Conservation (phyloP, 2,888 invertebrate species). For the Macrophya annulata region DNA sequence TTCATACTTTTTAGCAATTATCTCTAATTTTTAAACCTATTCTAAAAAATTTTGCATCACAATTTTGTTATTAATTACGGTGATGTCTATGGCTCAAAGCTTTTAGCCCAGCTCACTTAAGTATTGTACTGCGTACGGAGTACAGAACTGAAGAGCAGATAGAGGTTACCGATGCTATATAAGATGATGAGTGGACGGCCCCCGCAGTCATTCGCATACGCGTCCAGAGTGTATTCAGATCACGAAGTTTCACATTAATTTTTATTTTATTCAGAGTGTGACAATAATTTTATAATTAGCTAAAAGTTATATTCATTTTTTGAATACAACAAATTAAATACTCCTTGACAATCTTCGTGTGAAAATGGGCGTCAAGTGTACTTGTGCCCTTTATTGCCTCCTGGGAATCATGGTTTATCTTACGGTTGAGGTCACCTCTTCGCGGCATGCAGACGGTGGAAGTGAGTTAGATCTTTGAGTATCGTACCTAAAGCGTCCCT, state of each 20-base stretch:
- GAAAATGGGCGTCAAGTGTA: constrained; percentile 50
- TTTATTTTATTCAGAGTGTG: not conserved
- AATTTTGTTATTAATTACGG: not conserved
- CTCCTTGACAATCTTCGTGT: not conserved
- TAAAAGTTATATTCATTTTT: not conserved
- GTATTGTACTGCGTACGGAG: constrained; percentile 14
- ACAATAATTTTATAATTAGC: not conserved
- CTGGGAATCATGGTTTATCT: constrained; percentile 13
- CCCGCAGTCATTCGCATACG: constrained; percentile 50
- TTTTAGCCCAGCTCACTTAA: not conserved
- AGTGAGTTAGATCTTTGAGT: constrained; percentile 1
- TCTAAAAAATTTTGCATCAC: not conserved
- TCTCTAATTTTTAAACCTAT: not conserved
- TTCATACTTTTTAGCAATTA: not conserved
- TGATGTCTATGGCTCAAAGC: not conserved
- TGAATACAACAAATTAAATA: not conserved
- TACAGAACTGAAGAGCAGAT: constrained; percentile 44
- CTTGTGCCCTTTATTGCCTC: constrained; percentile 38
- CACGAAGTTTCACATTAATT: not conserved
- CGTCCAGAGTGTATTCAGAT: constrained; percentile 39
- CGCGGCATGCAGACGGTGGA: not conserved
- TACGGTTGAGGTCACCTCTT: not conserved
- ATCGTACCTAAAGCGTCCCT: not conserved
- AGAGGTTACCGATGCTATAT: constrained; percentile 71
- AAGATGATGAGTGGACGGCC: constrained; percentile 68